Conservation (phyloP, 2,797 vertebrate genomes). For the Podarcis lilfordi region DNA sequence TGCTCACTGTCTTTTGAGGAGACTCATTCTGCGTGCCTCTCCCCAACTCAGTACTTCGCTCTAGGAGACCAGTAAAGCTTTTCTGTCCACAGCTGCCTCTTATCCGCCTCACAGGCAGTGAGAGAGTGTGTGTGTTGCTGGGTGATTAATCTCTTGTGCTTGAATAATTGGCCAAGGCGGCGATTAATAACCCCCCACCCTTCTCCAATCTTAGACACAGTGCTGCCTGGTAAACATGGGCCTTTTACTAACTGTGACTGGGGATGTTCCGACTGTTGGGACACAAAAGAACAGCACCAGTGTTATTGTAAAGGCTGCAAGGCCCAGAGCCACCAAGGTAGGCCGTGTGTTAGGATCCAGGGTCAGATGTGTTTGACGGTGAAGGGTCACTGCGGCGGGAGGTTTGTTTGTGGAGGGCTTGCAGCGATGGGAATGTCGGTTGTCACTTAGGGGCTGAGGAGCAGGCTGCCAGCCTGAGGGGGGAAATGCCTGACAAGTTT, state of each 20-base stretch:
- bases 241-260: conserved; percentile 44
- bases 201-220: neutral
- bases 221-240: conserved; percentile 29
- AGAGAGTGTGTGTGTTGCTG: neutral
- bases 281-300: conserved; percentile 25
- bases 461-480: conserved; percentile 69
- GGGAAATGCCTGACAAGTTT: conserved; percentile 78
- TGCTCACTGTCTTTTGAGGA: too few relatives aligned
- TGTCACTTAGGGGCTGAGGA: conserved; percentile 70
- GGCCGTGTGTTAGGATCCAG: conserved; percentile 34
- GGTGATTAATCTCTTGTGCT: conserved; percentile 63
- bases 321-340: conserved; percentile 28
- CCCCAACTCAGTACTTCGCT: neutral
- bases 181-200: conserved; percentile 50
- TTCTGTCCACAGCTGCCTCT: conserved; percentile 61
- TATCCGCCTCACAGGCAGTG: conserved; percentile 52
- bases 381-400: conserved; percentile 55
- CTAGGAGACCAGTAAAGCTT: neutral
- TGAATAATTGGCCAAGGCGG: conserved; percentile 31
- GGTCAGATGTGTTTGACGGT: conserved; percentile 65
- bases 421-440: conserved; percentile 67
- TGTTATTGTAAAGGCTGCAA: conserved; percentile 53
- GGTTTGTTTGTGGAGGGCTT: conserved; percentile 74
- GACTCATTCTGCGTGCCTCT: neutral
- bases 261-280: conserved; percentile 52